Base-by-base conservation (phyloP, 2,888 invertebrate species). In the Noctua fimbriata region DNA sequence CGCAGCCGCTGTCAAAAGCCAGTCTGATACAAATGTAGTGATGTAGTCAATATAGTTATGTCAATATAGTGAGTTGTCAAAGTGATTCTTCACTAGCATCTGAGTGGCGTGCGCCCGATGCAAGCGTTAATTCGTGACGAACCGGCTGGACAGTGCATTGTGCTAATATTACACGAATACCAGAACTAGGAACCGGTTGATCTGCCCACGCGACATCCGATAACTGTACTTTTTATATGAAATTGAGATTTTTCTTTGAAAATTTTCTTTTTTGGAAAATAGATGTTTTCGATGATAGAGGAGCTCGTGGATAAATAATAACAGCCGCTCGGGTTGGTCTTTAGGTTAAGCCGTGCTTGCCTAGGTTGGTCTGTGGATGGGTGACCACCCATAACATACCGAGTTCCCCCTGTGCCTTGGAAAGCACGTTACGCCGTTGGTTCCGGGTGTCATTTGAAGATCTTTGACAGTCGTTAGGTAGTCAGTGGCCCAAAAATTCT, bases 121-220 rank as follows among this genome's bases (percentile, higher is more conserved):
- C 78, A 76, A 82, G 85, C 89, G 86, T 88, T 90, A 88, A 89
- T 89, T 90, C 87, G 88, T 92, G 92, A 75, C 88, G 73, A 86
- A 82, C 78, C 78, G 88, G 44, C 16, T 49, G 67, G 69, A 63
- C 78, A 73, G 58, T 60, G 65, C 84, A 90, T 91, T 91, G 90
- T 84, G 89, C 92, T 92, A 93, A 93, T 93, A 93, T 92, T 91
- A 92, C 91, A 92, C 84, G 89, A 77, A 77, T 49, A 74, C 78
- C 78, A 82, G 79, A 82, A 74, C 73, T 82, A 85, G 14, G 70
- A 79, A 83, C 7, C 10, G 18, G 66, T 79, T 76, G 80, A 83
- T 81, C 41, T 73, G 73, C 4, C 73, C 10, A 16, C 28, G 47
- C 5, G 16, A 66, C 18, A 28, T 44, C 28, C 1, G 18, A 16